A percentile compares a stretch with the other conserved stretches of the same genome.
These are phyloP conservation scores for Phocoena phocoena DNA, from an alignment of 2,113 vertebrate genomes.

Conservation along the genomic window DNA sequence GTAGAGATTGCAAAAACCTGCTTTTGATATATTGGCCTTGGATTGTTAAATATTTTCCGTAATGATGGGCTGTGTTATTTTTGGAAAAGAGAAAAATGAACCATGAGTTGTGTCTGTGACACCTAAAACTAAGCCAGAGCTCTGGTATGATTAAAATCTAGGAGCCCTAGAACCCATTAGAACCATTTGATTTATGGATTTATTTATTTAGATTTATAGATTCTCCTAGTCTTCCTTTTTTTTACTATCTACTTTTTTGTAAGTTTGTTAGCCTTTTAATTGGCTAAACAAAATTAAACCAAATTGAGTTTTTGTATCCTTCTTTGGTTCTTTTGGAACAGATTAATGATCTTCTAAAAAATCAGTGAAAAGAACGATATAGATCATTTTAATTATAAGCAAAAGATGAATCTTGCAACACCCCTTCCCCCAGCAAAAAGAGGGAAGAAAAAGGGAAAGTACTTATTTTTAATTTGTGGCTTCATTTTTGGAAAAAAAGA, in stretches of 20 bases:
- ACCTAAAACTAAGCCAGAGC: not conserved
- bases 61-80: not conserved
- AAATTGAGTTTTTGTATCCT: constrained; percentile 8
- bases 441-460: not conserved
- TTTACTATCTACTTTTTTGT: not conserved
- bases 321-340: not conserved
- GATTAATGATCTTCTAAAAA: constrained; percentile 31
- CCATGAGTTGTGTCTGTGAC: not conserved
- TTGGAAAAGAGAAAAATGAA: not conserved
- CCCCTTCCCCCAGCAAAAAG: not conserved
- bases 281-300: constrained; percentile 9
- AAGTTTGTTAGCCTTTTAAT: constrained; percentile 33
- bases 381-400: constrained; percentile 1
- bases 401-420: not conserved
- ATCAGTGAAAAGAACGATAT: not conserved
- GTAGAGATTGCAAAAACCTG: not conserved
- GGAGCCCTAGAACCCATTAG: not conserved
- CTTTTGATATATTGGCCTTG: not conserved
- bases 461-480: not conserved
- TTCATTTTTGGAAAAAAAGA: not conserved
- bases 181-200: not conserved
- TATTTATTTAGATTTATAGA: not conserved
- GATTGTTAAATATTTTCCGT: not conserved
- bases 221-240: not conserved
- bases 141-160: not conserved